These are phyloP conservation scores for Podocnemis expansa DNA, from an alignment of 2,113 vertebrate species.

Conservation along the genomic window DNA sequence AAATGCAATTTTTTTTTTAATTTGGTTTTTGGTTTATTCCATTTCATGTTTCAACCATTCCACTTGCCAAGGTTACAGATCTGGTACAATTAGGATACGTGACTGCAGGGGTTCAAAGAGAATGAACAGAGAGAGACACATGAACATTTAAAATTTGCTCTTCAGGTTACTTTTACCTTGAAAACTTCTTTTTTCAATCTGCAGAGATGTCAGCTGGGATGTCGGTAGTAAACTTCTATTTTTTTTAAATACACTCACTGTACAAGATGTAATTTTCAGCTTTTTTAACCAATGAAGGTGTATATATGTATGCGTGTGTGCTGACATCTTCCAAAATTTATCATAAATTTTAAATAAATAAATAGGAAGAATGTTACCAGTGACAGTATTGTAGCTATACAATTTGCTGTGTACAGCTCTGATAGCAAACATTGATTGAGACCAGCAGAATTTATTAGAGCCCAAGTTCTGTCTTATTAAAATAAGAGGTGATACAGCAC, in stretches of 20 bases:
- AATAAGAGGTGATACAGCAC: background rate
- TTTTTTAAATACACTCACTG: slow-evolving; percentile 25
- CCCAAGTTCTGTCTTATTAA: background rate
- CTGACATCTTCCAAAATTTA: slow-evolving; percentile 7
- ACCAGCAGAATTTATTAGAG: background rate
- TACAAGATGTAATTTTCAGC: slow-evolving; percentile 18
- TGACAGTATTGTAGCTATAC: background rate
- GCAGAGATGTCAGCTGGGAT: background rate
- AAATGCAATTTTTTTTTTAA: slow-evolving; percentile 41
- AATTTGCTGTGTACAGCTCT: background rate
- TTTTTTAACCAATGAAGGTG: slow-evolving; percentile 1
- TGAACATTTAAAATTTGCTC: background rate
- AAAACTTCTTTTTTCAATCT: slow-evolving; percentile 3
- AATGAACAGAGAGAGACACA: background rate
- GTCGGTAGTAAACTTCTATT: slow-evolving; percentile 23
- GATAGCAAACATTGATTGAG: background rate
- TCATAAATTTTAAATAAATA: slow-evolving; percentile 10
- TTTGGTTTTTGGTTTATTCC: slow-evolving; percentile 41
- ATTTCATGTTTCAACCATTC: slow-evolving; percentile 58
- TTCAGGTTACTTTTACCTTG: slow-evolving; percentile 42
- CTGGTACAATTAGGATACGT: slow-evolving; percentile 47
- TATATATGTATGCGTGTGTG: accelerated
- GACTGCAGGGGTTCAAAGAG: slow-evolving; percentile 40
- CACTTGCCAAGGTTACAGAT: slow-evolving; percentile 41
- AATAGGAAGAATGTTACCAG: background rate